These are phyloP conservation scores for Arenaria interpres DNA, from an alignment of 2,113 vertebrate genomes.

Conservation along the genomic window DNA sequence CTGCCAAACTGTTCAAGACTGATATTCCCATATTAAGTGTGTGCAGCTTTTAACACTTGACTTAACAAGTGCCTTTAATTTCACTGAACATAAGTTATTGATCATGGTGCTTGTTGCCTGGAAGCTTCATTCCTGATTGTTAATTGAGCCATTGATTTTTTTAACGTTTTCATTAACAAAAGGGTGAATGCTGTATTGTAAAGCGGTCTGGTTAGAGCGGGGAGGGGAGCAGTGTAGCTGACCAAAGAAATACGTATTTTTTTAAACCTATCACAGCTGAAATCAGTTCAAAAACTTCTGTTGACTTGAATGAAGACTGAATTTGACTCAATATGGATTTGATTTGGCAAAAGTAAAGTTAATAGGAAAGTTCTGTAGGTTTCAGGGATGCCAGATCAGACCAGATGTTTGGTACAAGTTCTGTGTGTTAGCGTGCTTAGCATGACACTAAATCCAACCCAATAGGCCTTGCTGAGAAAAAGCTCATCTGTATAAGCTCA, in stretches of 20 bases:
- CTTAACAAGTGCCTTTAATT: slow-evolving; percentile 82
- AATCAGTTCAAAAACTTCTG: background rate
- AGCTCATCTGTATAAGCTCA: background rate
- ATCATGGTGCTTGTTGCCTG: slow-evolving; percentile 73
- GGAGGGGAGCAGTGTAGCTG: background rate
- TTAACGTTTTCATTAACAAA: slow-evolving; percentile 67
- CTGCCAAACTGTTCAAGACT: slow-evolving; percentile 49
- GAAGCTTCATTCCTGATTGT: slow-evolving; percentile 76
- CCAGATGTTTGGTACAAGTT: background rate
- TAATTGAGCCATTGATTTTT: slow-evolving; percentile 81
- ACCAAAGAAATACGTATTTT: background rate
- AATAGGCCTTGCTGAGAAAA: background rate
- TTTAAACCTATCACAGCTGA: background rate
- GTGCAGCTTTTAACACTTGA: slow-evolving; percentile 77
- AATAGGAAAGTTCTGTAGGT: background rate
- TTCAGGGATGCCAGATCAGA: background rate
- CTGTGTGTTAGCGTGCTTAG: background rate
- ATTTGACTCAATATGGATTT: background rate
- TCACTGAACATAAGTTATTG: slow-evolving; percentile 80
- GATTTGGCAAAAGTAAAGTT: background rate
- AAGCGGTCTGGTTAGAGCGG: background rate
- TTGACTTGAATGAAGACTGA: background rate
- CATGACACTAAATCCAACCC: background rate
- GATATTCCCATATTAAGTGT: slow-evolving; percentile 60
- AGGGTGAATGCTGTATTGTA: slow-evolving; percentile 46